Evolutionary conservation across 2,113 vertebrate species (phyloP).

Genomic region (Pristiophorus japonicus): DNA sequence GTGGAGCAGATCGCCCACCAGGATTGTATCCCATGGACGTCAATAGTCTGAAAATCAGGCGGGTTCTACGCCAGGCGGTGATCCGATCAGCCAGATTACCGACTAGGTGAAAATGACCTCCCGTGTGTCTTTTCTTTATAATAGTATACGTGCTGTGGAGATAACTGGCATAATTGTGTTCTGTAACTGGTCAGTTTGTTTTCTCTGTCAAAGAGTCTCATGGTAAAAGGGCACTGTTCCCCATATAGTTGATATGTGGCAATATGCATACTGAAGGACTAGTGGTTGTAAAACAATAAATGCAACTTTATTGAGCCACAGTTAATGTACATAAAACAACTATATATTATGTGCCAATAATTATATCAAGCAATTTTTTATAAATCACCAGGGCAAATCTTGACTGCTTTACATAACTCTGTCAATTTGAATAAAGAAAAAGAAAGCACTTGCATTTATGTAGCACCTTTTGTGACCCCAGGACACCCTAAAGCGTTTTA

Average conservation of each 20-base stretch:
- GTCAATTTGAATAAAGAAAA: neutral
- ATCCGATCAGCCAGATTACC: neutral
- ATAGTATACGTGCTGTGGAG: neutral
- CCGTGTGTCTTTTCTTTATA: neutral
- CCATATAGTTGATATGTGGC: neutral
- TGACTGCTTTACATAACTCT: neutral
- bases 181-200: neutral
- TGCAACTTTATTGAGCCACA: neutral
- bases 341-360: neutral
- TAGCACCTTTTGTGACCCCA: no score
- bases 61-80: no score
- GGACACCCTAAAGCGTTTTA: neutral
- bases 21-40: neutral
- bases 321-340: neutral
- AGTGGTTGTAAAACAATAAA: neutral
- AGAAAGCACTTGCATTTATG: neutral
- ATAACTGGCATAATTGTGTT: no score
- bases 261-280: neutral
- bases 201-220: neutral
- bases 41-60: neutral
- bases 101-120: neutral
- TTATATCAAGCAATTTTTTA: neutral
- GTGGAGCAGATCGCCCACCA: neutral
- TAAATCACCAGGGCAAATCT: neutral
- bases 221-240: neutral